phyloP scores from a whole-genome alignment of 2,797 vertebrate species.

The Esox lucius region DNA sequence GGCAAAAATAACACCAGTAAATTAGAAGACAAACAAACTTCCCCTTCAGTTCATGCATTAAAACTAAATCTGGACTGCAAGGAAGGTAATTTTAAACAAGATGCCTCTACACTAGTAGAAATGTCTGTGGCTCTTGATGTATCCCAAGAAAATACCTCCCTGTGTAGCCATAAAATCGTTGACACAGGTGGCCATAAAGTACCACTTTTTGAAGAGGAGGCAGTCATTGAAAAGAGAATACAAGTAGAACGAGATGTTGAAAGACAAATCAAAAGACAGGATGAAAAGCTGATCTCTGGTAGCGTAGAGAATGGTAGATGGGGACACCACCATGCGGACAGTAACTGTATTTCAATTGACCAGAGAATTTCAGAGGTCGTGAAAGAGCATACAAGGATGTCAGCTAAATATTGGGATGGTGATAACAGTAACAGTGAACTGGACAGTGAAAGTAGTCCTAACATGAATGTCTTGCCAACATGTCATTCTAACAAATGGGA shows the following conservation, averaged over 20 bases:
- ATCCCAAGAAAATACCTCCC: slow-evolving; percentile 21
- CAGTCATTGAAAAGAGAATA: slow-evolving; percentile 3
- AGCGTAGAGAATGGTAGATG: slow-evolving; percentile 35
- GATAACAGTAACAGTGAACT: slow-evolving; percentile 19
- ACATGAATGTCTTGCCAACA: slow-evolving; percentile 28
- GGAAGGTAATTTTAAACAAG: slow-evolving; percentile 24
- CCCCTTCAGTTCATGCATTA: slow-evolving; percentile 22
- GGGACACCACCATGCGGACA: slow-evolving; percentile 19
- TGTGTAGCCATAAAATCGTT: slow-evolving; percentile 3
- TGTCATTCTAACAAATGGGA: not conserved
- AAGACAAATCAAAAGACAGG: slow-evolving; percentile 13
- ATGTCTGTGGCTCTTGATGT: slow-evolving; percentile 26
- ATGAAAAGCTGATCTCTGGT: not conserved
- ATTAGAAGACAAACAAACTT: slow-evolving; percentile 39
- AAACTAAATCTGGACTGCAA: slow-evolving; percentile 30
- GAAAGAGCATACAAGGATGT: slow-evolving; percentile 64
- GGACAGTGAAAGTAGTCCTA: slow-evolving; percentile 45
- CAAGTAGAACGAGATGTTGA: slow-evolving; percentile 21
- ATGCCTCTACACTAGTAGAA: slow-evolving; percentile 9
- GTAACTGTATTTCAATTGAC: slow-evolving; percentile 66
- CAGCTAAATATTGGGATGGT: slow-evolving; percentile 25
- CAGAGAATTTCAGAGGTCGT: slow-evolving; percentile 76
- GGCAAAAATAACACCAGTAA: slow-evolving; percentile 42
- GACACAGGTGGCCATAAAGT: slow-evolving; percentile 18
- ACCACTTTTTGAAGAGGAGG: slow-evolving; percentile 16